Evolutionary conservation across 2,888 invertebrate species (phyloP).

Genomic region (Nipponacmea schrenckii): DNA sequence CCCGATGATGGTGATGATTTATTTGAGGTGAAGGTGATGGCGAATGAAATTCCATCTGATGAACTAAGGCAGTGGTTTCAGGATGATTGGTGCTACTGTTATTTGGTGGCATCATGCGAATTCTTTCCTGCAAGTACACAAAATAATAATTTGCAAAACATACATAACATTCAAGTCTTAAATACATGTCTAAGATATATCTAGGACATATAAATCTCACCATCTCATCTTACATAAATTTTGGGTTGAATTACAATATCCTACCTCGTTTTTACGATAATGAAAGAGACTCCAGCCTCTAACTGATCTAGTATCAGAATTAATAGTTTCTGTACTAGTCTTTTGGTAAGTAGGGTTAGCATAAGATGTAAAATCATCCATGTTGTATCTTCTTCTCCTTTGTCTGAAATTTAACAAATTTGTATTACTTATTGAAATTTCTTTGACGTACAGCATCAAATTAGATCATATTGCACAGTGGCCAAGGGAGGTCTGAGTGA

Average conservation of each 20-base stretch:
- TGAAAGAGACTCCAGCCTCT: slow-evolving; percentile 55
- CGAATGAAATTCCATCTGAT: slow-evolving; percentile 27
- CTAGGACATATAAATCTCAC: too few species aligned
- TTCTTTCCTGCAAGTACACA: slow-evolving; percentile 43
- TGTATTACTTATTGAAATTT: too few species aligned
- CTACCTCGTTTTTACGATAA: slow-evolving; percentile 56
- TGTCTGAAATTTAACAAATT: slow-evolving; percentile 35
- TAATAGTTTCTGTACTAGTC: slow-evolving; percentile 70
- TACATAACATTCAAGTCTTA: not conserved
- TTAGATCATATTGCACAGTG: too few species aligned
- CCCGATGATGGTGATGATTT: slow-evolving; percentile 34
- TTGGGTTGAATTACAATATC: slow-evolving; percentile 18
- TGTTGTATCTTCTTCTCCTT: slow-evolving; percentile 50
- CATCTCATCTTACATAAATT: too few species aligned
- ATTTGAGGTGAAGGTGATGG: slow-evolving; percentile 32
- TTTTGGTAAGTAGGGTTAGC: slow-evolving; percentile 88
- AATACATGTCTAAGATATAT: not conserved
- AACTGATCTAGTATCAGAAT: slow-evolving; percentile 45
- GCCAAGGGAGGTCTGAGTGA: too few species aligned
- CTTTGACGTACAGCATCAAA: too few species aligned
- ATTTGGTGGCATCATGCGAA: slow-evolving; percentile 44
- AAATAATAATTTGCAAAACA: slow-evolving; percentile 11
- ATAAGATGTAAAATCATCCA: slow-evolving; percentile 75
- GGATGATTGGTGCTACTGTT: slow-evolving; percentile 58
- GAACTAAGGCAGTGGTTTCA: slow-evolving; percentile 53